Conservation (phyloP, 92 coral and sea anemone species). For the Epizoanthus illoricatus region DNA sequence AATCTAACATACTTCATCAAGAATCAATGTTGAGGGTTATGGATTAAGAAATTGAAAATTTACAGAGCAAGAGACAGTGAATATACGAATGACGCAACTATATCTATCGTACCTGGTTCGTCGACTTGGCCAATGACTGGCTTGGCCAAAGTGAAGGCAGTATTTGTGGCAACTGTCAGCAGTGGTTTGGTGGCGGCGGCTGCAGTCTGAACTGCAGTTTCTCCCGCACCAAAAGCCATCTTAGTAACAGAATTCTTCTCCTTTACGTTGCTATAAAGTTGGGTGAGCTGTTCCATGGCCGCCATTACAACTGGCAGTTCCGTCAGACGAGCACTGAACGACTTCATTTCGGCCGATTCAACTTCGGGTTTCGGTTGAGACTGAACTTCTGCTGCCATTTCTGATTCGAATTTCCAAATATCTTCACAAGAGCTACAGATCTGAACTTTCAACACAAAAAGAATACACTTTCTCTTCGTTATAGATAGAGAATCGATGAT, state of each 20-base stretch:
- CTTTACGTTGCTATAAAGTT: slow-evolving; percentile 80
- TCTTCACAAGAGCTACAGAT: not conserved
- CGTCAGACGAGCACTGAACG: slow-evolving; percentile 69
- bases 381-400: slow-evolving; percentile 72
- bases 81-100: not conserved
- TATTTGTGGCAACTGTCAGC: slow-evolving; percentile 67
- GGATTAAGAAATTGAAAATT: too few relatives aligned
- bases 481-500: not conserved
- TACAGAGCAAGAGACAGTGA: not conserved
- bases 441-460: not conserved
- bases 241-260: slow-evolving; percentile 80
- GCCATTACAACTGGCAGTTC: slow-evolving; percentile 93
- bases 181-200: slow-evolving; percentile 81
- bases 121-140: slow-evolving; percentile 87
- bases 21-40: not conserved
- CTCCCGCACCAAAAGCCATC: slow-evolving; percentile 94
- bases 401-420: not conserved
- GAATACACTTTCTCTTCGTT: too few relatives aligned
- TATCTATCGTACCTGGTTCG: slow-evolving; percentile 70
- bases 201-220: slow-evolving; percentile 80
- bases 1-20: not conserved
- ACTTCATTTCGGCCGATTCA: slow-evolving; percentile 56
- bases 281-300: slow-evolving; percentile 79
- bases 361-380: slow-evolving; percentile 42
- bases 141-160: slow-evolving; percentile 78